Evolutionary conservation across 53 echinoderm and acorn worm genomes (phyloP).

Genomic region (Stichopus horrens): DNA sequence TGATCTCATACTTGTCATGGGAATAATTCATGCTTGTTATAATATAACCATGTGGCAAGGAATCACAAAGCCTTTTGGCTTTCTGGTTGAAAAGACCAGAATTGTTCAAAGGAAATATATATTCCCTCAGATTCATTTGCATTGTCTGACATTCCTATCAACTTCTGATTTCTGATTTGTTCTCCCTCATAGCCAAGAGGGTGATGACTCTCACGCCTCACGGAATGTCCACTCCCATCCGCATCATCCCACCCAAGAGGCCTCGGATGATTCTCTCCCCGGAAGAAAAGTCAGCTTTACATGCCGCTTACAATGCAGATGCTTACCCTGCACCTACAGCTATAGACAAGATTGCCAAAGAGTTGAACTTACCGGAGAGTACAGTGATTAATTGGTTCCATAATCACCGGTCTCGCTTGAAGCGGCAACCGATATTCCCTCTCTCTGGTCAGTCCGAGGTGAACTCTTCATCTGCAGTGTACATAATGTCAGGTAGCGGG

Average conservation of each 20-base stretch:
- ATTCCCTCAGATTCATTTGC: too few species aligned
- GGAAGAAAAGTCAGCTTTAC: conserved; percentile 83
- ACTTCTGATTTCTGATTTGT: background rate
- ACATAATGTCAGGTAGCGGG: conserved; percentile 36
- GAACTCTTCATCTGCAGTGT: conserved; percentile 42
- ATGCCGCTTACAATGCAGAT: conserved; percentile 76
- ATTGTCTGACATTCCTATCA: too few species aligned
- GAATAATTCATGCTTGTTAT: too few species aligned
- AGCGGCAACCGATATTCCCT: conserved; percentile 50
- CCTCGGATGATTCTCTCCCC: conserved; percentile 86
- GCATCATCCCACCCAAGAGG: conserved; percentile 77
- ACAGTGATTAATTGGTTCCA: conserved; percentile 99
- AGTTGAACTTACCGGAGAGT: conserved; percentile 79
- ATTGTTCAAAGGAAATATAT: too few species aligned
- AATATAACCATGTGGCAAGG: too few species aligned
- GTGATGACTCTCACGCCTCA: conserved; percentile 55
- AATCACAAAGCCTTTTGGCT: too few species aligned
- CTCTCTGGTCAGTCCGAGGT: background rate
- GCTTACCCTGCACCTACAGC: conserved; percentile 91
- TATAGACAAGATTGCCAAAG: conserved; percentile 78
- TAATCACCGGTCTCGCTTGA: conserved; percentile 92
- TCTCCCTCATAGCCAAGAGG: conserved; percentile 69
- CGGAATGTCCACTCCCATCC: conserved; percentile 39
- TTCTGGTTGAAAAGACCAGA: too few species aligned
- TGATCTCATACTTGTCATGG: too few species aligned